phyloP scores from a whole-genome alignment of 1,140 invertebrate species.

The Cotesia typhae region DNA sequence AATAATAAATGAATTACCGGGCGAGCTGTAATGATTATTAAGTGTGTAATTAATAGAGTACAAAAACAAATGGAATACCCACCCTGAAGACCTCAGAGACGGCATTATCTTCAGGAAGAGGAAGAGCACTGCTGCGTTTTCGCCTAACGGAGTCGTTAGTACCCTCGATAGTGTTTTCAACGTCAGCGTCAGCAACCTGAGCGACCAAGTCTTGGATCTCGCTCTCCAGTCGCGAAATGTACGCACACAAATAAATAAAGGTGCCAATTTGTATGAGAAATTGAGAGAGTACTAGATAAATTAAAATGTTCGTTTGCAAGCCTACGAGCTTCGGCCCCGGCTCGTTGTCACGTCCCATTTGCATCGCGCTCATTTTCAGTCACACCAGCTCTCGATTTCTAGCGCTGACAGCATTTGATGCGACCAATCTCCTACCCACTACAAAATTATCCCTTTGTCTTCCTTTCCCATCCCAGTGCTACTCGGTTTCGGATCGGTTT shows the following conservation, averaged over 20 bases:
- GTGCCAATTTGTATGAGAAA: slow-evolving; percentile 51
- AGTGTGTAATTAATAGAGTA: neutral
- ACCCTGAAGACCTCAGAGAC: slow-evolving; percentile 54
- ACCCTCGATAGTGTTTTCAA: slow-evolving; percentile 27
- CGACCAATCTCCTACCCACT: slow-evolving; percentile 8
- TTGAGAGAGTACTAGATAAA: slow-evolving; percentile 51
- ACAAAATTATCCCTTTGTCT: neutral
- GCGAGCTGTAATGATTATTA: too few species aligned
- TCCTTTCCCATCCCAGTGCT: neutral
- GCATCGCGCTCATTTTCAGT: slow-evolving; percentile 35
- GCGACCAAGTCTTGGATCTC: slow-evolving; percentile 38
- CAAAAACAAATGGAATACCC: slow-evolving; percentile 37
- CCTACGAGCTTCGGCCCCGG: slow-evolving; percentile 31
- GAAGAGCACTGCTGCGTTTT: slow-evolving; percentile 51
- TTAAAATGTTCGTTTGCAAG: slow-evolving; percentile 48
- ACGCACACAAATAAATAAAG: slow-evolving; percentile 52
- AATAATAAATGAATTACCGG: too few species aligned
- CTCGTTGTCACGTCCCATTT: slow-evolving; percentile 26
- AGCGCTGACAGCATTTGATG: neutral
- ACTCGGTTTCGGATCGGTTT: too few species aligned
- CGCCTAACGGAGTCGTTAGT: slow-evolving; percentile 39
- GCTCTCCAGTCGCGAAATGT: slow-evolving; percentile 48
- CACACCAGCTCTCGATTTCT: slow-evolving; percentile 1
- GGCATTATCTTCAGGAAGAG: slow-evolving; percentile 52
- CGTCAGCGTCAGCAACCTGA: slow-evolving; percentile 4